Evolutionary conservation across 2,888 invertebrate genomes (phyloP).

Genomic region (Oscheius onirici): DNA sequence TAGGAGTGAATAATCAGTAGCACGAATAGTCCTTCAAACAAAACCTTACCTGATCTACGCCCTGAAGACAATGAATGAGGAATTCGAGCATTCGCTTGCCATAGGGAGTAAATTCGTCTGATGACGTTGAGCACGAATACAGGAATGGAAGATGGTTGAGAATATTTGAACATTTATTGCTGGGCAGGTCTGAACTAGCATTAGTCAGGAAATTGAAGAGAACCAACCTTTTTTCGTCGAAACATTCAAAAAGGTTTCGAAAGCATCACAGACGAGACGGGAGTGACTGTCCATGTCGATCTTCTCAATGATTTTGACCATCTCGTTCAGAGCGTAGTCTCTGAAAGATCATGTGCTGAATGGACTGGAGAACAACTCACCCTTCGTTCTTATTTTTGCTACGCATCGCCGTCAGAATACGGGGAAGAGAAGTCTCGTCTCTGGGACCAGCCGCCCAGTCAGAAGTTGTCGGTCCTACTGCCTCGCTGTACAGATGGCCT

Average conservation of each 20-base stretch:
- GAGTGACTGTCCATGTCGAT: slow-evolving; percentile 34
- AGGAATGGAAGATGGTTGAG: slow-evolving; percentile 20
- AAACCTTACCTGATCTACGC: neutral
- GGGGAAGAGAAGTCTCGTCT: slow-evolving; percentile 38
- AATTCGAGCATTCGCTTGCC: slow-evolving; percentile 7
- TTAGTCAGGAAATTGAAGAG: neutral
- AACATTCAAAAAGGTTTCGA: slow-evolving; percentile 32
- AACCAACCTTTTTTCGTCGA: neutral
- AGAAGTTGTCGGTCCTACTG: slow-evolving; percentile 19
- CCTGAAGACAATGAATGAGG: neutral
- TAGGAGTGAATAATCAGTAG: neutral
- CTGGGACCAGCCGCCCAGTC: slow-evolving; percentile 43
- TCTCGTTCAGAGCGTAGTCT: slow-evolving; percentile 45
- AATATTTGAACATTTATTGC: neutral
- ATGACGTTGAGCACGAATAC: slow-evolving; percentile 24
- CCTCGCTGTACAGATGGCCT: neutral
- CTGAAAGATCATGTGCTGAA: slow-evolving; percentile 31
- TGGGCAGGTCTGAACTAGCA: slow-evolving; percentile 13
- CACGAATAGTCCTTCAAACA: neutral
- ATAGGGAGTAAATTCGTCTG: slow-evolving; percentile 24
- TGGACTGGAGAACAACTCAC: slow-evolving; percentile 32
- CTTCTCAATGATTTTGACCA: slow-evolving; percentile 44
- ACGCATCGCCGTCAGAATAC: slow-evolving; percentile 41
- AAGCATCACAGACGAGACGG: slow-evolving; percentile 23
- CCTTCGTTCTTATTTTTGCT: slow-evolving; percentile 40